Evolutionary conservation across 2,888 invertebrate species (phyloP), one percentile per base, ranked within the genome.

Genomic region (Rhingia campestris): DNA sequence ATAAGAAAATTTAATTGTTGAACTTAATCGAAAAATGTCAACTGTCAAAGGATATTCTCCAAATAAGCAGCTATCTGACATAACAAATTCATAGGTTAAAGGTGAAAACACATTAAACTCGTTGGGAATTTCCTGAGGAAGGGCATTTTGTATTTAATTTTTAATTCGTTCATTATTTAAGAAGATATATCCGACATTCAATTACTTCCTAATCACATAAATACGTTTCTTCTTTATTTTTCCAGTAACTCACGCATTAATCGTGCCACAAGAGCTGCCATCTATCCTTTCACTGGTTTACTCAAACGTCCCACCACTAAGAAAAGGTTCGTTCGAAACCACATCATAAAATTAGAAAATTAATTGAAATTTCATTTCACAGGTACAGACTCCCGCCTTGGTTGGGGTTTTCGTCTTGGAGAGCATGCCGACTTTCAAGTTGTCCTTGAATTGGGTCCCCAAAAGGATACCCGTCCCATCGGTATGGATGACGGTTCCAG

Each of bases 341-440:
- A 14, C 6, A 30, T n/a, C 51, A 22, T 59, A 33, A 30, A 0
- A 3, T 0, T 6, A n/a, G 5, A 10, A n/a, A 49, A 64, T 51
- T 33, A 35, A 30, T 41, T 45, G 10, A 47, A 59, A 22, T 45
- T 51, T 32, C 0, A 7, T 7, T 59, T 45, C 49, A 5, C 91
- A 96, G 96, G 96, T 43, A 96, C 95, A 4, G 96, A 96, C 89
- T 96, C 96, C 0, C 93, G 96, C 30, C 89, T 96, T 9, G 96
- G 96, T 0, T 94, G 96, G 87, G 96, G 96, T 0, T 96, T 95
- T 88, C 94, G 96, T 1, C 92, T 96, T 51, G 96, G 96, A 0
- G 94, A 95, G 88, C 95, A 96, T 90, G 96, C 96, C 0, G 96
- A 96, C 90, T 95, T 96, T 88, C 96, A 96, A 89, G 93, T 96